Base-by-base conservation (phyloP, 2,888 invertebrate genomes). In the Stegana nigrithorax region DNA sequence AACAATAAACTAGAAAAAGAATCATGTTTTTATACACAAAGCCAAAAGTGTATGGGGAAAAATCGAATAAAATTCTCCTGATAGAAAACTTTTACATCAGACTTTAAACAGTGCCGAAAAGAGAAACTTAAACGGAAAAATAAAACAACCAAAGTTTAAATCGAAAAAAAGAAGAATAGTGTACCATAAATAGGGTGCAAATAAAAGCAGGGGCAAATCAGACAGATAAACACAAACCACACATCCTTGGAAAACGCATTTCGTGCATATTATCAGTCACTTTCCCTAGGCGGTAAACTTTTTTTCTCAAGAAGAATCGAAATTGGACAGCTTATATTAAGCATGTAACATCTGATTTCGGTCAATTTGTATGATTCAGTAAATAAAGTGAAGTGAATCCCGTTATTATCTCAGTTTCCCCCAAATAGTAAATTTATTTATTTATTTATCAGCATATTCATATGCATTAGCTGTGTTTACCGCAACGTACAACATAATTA, bases 51-150 rank as follows among this genome's bases (percentile, higher is more conserved):
- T 68, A 69, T 63, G 67, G 70, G 73, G 70, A 72, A 76, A 77
- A 77, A 77, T 75, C 77, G 77, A 74, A 77, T 77, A 79, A 77
- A 78, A 79, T 79, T 75, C 77, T 74, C 66, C 61, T 58, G 59
- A 44, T 44, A 21, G 59, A 62, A 78, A 77, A 77, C 72, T 77
- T 78, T 78, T 79, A 77, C 76, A 69, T 67, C 75, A 67, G 73
- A 72, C 73, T 59, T 59, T 75, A 73, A 71, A 4, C 42, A n/a
- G n/a, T 42, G 6, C 42, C 42, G 66, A 77, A 69, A 69, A 72
- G 63, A 75, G 77, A 75, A 75, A 70, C 72, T 69, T 61, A 64
- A 77, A 75, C 75, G 14, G 14, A 39, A 39, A 5, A 39, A 2
- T 4, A 29, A 51, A 3, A n/a, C n/a, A 25, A 51, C n/a, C 12